phyloP scores from a whole-genome alignment of 2,888 invertebrate species.

The Lasioglossum pauxillum region DNA sequence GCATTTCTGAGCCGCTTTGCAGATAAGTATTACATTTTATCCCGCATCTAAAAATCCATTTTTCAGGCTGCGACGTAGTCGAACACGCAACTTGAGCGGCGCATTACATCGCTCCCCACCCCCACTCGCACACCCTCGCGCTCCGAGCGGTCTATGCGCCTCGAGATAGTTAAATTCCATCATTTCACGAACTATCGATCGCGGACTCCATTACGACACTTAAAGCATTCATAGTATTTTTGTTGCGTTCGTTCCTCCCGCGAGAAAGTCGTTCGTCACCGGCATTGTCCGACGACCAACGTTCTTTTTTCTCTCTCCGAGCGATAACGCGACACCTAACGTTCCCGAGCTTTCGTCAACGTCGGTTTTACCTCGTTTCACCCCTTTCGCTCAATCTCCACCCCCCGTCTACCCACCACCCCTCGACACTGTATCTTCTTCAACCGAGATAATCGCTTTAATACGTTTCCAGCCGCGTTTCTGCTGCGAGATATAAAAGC shows the following conservation, averaged over 20 bases:
- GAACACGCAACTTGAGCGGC: slow-evolving; percentile 36
- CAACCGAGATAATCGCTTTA: slow-evolving; percentile 71
- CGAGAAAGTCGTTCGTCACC: background rate
- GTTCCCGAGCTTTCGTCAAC: slow-evolving; percentile 49
- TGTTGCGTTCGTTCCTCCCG: slow-evolving; percentile 41
- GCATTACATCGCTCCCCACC: slow-evolving; percentile 26
- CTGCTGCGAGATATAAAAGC: slow-evolving; percentile 63
- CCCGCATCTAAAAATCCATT: slow-evolving; percentile 44
- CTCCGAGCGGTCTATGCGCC: slow-evolving; percentile 9
- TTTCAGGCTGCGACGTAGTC: slow-evolving; percentile 36
- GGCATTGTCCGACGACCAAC: slow-evolving; percentile 32
- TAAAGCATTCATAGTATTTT: slow-evolving; percentile 30
- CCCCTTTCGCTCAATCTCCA: slow-evolving; percentile 9
- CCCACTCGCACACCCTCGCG: background rate
- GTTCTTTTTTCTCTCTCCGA: slow-evolving; percentile 21
- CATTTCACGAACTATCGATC: slow-evolving; percentile 57
- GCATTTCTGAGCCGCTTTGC: slow-evolving; percentile 30
- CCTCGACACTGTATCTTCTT: slow-evolving; percentile 41
- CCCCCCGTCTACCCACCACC: background rate
- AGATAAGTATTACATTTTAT: slow-evolving; percentile 43
- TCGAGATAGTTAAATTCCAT: slow-evolving; percentile 50
- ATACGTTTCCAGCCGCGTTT: slow-evolving; percentile 68
- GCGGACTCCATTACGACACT: slow-evolving; percentile 52
- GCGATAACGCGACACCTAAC: slow-evolving; percentile 25
- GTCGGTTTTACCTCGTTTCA: slow-evolving; percentile 37